These are phyloP conservation scores for Clinocottus analis DNA, from an alignment of 2,113 vertebrate species.

Conservation along the genomic window DNA sequence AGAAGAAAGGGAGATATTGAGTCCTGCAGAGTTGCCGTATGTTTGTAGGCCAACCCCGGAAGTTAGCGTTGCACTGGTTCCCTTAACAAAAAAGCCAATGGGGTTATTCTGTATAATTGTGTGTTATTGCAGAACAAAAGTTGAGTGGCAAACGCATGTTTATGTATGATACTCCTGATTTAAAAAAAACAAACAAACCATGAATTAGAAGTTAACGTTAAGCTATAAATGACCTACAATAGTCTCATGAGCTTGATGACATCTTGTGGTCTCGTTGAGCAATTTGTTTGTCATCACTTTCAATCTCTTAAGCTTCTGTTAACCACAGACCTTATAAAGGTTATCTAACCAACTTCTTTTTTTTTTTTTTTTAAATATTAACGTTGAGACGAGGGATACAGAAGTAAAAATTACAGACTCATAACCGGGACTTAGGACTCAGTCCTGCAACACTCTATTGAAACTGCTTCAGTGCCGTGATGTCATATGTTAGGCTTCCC, in stretches of 20 bases:
- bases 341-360: neutral
- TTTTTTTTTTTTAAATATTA: too few species aligned
- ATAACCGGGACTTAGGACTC: neutral
- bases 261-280: too few species aligned
- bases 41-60: neutral
- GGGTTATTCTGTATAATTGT: neutral
- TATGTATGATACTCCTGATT: neutral
- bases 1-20: neutral
- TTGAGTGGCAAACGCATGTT: neutral
- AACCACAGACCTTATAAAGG: neutral
- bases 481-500: neutral
- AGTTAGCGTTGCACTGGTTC: neutral
- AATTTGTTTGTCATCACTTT: too few species aligned
- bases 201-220: neutral
- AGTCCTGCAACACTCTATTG: neutral
- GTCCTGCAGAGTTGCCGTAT: neutral
- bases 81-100: neutral
- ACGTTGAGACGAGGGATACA: neutral
- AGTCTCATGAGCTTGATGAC: neutral
- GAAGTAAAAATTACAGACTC: neutral
- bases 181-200: too few species aligned
- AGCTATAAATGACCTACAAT: neutral
- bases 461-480: neutral
- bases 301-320: too few species aligned
- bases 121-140: neutral